Evolutionary conservation across 2,888 invertebrate genomes (phyloP), one percentile per base, ranked within the genome.

Genomic region (Panopea generosa): DNA sequence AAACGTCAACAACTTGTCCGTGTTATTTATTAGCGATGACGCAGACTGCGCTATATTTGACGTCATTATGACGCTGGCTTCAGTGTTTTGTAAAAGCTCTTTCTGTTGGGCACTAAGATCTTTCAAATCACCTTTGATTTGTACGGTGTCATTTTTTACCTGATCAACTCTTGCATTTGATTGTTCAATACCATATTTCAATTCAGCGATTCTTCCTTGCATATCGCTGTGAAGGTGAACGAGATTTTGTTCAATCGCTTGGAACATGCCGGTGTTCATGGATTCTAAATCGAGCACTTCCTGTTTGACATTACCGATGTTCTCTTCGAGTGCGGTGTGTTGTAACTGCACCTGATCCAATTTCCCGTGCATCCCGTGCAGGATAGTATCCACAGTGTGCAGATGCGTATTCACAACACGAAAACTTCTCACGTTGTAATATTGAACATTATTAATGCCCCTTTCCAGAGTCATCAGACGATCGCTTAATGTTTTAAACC

Each of bases 391-490:
- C 4, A 86, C 62, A 1, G 77, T 76, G 45, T 87, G 84, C 11
- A 89, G 47, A 43, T 84, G 84, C 2, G 86, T 88, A 43, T 85
- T 85, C 0, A 90, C 83, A 0, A 83, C 81, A 11, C 86, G 77
- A 65, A 90, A 89, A 70, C 87, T 87, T 18, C 88, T 69, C 0
- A 88, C 80, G 70, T 84, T 87, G 72, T 86, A 90, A 72, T 86
- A 89, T 68, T 90, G 89, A 26, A 90, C 61, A 33, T 78, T 84
- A 55, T 85, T 89, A 2, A 90, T 69, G 0, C 86, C 85, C 18
- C 86, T 69, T 62, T 90, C 89, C 47, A 89, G 55, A 2, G 84
- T 69, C 18, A 83, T 76, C 14, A 90, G 77, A 9, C 90, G 69
- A 16, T 83, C 76, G 45, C 82, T 87, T 18, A 90, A 57, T 0